Evolutionary conservation across 2,888 invertebrate species (phyloP), one percentile per base, ranked within the genome.

Genomic region (Drosophila algonquin): DNA sequence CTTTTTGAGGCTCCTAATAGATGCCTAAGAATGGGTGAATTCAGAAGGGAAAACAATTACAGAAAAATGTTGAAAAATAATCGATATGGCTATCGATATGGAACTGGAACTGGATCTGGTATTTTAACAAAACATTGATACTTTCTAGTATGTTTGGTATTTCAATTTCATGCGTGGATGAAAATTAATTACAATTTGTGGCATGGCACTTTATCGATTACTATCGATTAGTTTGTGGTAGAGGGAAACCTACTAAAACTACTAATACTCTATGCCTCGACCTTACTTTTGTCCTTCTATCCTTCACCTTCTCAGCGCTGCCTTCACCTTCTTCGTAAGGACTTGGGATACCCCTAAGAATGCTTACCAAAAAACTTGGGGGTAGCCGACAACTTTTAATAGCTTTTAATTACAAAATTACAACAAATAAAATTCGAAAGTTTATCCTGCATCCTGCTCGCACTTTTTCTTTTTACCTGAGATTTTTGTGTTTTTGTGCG

Each of bases 1-100:
- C 16, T 44, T 50, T 61, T 32, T 30, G 30, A 61, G 62, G 40
- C 61, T 30, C 62, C 50, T 50, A 63, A 50, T 61, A 30, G 60
- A 48, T 35, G 27, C 32, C 12, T 12, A 32, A 27, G 16, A 4
- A 10, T 58, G n/a, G 24, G 18, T n/a, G n/a, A n/a, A n/a, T n/a
- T n/a, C n/a, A n/a, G n/a, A n/a, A n/a, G n/a, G n/a, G n/a, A n/a
- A n/a, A n/a, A n/a, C n/a, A n/a, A n/a, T n/a, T n/a, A n/a, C n/a
- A n/a, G n/a, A n/a, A n/a, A n/a, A n/a, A n/a, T n/a, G n/a, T n/a
- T n/a, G n/a, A n/a, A n/a, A n/a, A n/a, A n/a, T n/a, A n/a, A n/a
- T n/a, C n/a, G n/a, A n/a, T n/a, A n/a, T n/a, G n/a, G n/a, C 24
- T 24, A 27, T 27, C 6, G 6, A 6, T 6, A 24, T 24, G 24